Evolutionary conservation across 2,797 vertebrate species (phyloP), one percentile per base, ranked within the genome.

Genomic region (Adrianichthys oophorus): DNA sequence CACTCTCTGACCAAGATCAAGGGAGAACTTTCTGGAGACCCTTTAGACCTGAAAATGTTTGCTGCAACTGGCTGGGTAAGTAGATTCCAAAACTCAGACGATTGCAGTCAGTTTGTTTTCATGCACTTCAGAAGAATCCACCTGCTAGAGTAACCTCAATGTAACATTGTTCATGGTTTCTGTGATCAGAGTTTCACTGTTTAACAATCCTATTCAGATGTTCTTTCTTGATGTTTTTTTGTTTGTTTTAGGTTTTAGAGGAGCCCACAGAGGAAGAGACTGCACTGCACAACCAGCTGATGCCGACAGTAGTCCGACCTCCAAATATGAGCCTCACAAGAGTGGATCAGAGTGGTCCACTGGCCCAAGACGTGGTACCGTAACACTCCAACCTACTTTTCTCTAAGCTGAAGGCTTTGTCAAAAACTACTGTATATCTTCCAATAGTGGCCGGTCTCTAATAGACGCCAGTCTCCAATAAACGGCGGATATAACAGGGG

Each of bases 41-140:
- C 98, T 0, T 91, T 99, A 44, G 97, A 99, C 87, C 90, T 99
- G 73, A 99, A 98, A 91, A 98, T 99, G 95, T 98, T 99, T 71
- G 91, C 92, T 72, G 95, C 96, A 51, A 98, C 95, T 21, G 94
- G 95, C 88, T 99, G 96, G 96, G 98, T 99, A 14, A 76, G 78
- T 16, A 58, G 12, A 12, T 12, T 37, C 8, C 32, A 37, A 4
- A 3, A 10, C 7, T 29, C 32, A 37, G 32, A 37, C 10, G 32
- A 37, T 4, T 12, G 10, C 32, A 37, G 32, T 37, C 32, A 1
- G 8, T 32, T 32, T 32, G 32, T 32, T 32, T 32, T 12, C 32
- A 32, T 32, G 8, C 10, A 3, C 32, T 12, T 32, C 10, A 37
- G 32, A 12, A 37, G 29, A 32, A 32, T 2, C 8, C 7, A 7